Base-by-base conservation (phyloP, 1,140 invertebrate species). In the Ceratosolen fusciceps region DNA sequence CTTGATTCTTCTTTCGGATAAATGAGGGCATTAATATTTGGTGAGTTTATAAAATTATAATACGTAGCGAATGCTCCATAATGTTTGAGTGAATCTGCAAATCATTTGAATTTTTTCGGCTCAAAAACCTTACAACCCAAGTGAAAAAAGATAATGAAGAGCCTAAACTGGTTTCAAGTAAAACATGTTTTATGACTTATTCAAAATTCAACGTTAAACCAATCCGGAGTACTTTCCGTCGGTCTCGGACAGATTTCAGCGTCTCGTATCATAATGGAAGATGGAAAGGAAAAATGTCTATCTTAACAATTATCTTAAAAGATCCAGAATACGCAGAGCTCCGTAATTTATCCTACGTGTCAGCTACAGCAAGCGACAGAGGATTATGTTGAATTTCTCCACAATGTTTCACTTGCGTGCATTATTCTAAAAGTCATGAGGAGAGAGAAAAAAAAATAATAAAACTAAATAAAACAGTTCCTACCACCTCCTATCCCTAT, bases 401-500 rank as follows among this genome's bases (percentile, higher is more conserved):
- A 14, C 24, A 62, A 74, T 65, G 34, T 74, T 62, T 74, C 54
- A 21, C 58, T 5, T 12, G 73, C 65, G 39, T 74, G 49, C 58
- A 31, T 65, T 31, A 62, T 62, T 74, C 19, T 47, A 62, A 74
- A 62, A 65, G 37, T 60, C 56, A 65, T 7, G 56, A 49, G 31
- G 39, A 12, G 37, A 49, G 21, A 56, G 47, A n/a, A n/a, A n/a
- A n/a, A n/a, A n/a, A n/a, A n/a, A n/a, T 52, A 67, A 71, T 73
- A n/a, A 67, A 79, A 54, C 24, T 58, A 77, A 72, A 26, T 72
- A 49, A 79, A 79, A 70, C 52, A n/a, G 7, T 65, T 26, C 34
- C 52, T 43, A n/a, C 60, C 16, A 19, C 16, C 21, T 49, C 54
- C 21, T 19, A 31, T 49, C 47, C 19, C 24, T 67, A 7, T 12